Conservation (phyloP, 2,888 invertebrate species). For the Mantis religiosa region DNA sequence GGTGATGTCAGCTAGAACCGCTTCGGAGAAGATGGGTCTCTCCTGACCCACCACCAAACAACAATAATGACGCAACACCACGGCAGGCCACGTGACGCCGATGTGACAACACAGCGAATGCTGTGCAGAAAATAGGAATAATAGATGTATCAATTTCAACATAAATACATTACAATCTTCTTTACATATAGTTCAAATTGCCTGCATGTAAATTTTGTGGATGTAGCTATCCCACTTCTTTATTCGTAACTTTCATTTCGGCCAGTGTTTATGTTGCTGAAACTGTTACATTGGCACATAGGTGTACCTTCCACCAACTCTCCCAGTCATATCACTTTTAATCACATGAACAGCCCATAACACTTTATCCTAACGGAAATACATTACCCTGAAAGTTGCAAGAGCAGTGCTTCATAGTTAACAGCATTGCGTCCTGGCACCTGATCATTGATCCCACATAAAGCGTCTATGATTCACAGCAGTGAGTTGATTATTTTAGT, state of each 20-base stretch:
- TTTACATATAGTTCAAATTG: no score
- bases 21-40: no score
- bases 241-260: not conserved
- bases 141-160: no score
- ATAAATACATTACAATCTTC: no score
- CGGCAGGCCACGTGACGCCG: no score
- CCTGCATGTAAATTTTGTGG: no score
- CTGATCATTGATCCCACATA: not conserved
- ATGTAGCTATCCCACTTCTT: no score
- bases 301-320: not conserved
- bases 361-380: not conserved
- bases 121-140: no score
- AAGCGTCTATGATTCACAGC: not conserved
- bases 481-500: not conserved
- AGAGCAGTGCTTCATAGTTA: not conserved
- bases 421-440: not conserved
- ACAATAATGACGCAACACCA: no score
- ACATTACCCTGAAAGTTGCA: not conserved
- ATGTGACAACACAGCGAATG: no score
- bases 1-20: no score
- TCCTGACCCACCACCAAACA: no score
- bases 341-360: not conserved
- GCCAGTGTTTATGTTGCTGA: not conserved
- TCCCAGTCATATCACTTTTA: not conserved
- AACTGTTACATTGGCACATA: not conserved